Conservation (phyloP, 2,797 vertebrate species). For the Cephalopachus bancanus region DNA sequence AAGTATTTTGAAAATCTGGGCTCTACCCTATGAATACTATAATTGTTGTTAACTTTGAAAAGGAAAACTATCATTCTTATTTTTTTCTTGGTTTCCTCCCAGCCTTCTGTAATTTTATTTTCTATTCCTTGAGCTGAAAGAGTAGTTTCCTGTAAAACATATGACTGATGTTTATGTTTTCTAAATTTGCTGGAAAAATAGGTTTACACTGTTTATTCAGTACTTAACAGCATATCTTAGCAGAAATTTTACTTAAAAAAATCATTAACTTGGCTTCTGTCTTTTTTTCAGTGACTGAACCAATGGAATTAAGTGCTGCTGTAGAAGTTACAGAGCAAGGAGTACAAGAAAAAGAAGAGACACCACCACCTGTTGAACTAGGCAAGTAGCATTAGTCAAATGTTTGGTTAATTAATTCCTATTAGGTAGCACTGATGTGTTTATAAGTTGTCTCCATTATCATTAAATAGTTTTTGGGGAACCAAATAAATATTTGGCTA, state of each 20-base stretch:
- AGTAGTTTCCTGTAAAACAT: conserved; percentile 29
- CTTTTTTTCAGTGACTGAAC: conserved; percentile 84
- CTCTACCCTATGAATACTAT: not conserved
- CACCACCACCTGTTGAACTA: conserved; percentile 84
- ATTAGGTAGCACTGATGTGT: not conserved
- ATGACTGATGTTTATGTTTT: conserved; percentile 50
- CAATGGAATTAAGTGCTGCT: conserved; percentile 84
- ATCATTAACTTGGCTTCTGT: conserved; percentile 50
- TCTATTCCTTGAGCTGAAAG: conserved; percentile 25
- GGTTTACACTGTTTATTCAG: not conserved
- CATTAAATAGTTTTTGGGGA: not conserved
- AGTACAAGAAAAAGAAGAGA: conserved; percentile 88
- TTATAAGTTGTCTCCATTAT: not conserved
- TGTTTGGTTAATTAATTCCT: not conserved
- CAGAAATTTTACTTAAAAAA: not conserved
- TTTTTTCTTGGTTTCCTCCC: conserved; percentile 38
- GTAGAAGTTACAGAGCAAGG: conserved; percentile 86
- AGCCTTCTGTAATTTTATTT: conserved; percentile 37
- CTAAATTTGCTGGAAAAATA: conserved; percentile 50
- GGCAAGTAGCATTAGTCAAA: conserved; percentile 79
- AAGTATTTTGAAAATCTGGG: conserved; percentile 28
- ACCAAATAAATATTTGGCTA: not conserved
- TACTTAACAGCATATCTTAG: conserved; percentile 5
- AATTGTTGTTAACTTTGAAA: not conserved
- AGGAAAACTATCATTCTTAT: not conserved